A percentile compares a stretch with the other conserved stretches of the same genome.
These are phyloP conservation scores for Drosophila longiperda DNA, from an alignment of 2,888 invertebrate species.

Conservation along the genomic window DNA sequence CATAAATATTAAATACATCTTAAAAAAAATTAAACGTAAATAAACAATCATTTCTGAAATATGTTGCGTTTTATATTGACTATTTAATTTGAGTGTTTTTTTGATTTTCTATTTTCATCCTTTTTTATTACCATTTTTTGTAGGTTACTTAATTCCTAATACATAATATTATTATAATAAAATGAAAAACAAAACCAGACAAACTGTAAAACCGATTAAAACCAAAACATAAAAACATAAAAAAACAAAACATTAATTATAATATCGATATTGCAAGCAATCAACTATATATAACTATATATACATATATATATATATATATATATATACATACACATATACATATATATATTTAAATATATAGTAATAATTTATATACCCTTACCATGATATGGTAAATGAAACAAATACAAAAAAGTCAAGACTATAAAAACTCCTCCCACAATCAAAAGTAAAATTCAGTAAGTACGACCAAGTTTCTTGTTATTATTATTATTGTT, in stretches of 20 bases:
- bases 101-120: constrained; percentile 79
- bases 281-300: constrained; percentile 51
- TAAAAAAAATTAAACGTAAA: neutral
- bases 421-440: constrained; percentile 49
- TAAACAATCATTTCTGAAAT: constrained; percentile 19
- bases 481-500: constrained; percentile 15
- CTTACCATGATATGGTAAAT: constrained; percentile 39
- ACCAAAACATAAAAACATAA: constrained; percentile 61
- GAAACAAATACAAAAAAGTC: constrained; percentile 35
- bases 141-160: constrained; percentile 85
- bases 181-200: constrained; percentile 51
- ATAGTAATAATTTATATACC: constrained; percentile 41
- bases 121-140: constrained; percentile 84
- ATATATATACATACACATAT: neutral
- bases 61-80: constrained; percentile 58
- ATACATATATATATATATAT: constrained; percentile 10
- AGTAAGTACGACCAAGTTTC: constrained; percentile 67
- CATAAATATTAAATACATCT: constrained; percentile 12
- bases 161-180: constrained; percentile 52
- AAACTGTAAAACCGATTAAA: constrained; percentile 57
- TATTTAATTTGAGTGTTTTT: constrained; percentile 74
- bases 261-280: constrained; percentile 44
- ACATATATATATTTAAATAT: constrained; percentile 48
- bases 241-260: constrained; percentile 49
- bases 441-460: constrained; percentile 63